Percentiles rank a stretch among this genome's conserved stretches.
phyloP scores from a whole-genome alignment of 2,888 invertebrate genomes.

The Incurvaria masculella region DNA sequence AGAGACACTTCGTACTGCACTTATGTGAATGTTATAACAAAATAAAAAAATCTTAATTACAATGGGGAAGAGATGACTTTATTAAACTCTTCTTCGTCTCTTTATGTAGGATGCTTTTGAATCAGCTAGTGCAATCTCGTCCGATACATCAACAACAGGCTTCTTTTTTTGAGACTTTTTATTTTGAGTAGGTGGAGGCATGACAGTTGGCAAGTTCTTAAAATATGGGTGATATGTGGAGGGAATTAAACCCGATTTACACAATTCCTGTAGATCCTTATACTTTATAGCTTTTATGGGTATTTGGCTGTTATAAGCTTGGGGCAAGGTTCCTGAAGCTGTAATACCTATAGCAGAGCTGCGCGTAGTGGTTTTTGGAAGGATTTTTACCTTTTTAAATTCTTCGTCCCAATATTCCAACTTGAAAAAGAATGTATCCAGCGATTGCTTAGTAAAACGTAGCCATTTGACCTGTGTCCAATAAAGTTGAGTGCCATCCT shows the following conservation, averaged over 20 bases:
- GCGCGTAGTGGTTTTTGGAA: neutral
- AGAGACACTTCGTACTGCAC: no score
- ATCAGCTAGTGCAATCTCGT: no score
- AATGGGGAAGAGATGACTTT: no score
- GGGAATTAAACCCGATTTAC: neutral
- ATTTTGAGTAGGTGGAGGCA: no score
- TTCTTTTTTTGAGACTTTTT: no score
- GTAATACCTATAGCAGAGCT: no score
- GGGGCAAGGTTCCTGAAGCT: neutral
- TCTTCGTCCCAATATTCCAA: neutral
- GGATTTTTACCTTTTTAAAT: neutral
- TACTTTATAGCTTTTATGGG: neutral
- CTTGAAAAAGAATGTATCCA: neutral
- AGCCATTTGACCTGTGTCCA: conserved; percentile 7
- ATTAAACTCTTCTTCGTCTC: no score
- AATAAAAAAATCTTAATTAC: no score
- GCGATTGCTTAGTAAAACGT: conserved; percentile 4
- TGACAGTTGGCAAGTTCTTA: neutral
- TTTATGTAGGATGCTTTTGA: no score
- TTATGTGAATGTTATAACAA: no score
- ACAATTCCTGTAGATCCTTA: neutral
- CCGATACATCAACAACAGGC: no score
- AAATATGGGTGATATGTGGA: neutral
- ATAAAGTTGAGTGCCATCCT: conserved; percentile 1
- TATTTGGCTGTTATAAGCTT: neutral